Percentiles rank a stretch among this genome's conserved stretches.
These are phyloP conservation scores for Apamea monoglypha DNA, from an alignment of 2,888 invertebrate genomes.

Conservation along the genomic window DNA sequence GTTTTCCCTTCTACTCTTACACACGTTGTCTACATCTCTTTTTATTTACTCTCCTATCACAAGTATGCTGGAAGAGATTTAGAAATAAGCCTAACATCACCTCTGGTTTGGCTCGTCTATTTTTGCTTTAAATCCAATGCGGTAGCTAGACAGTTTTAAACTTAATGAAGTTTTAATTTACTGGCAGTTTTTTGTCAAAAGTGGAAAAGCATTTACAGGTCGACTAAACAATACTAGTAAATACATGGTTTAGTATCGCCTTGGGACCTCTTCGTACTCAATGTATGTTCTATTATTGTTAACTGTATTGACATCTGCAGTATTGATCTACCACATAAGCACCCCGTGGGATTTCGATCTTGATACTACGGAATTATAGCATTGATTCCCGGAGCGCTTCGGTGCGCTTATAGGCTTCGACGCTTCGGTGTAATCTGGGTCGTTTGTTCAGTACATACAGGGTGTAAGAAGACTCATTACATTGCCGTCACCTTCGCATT, in stretches of 20 bases:
- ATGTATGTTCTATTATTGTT: conserved; percentile 53
- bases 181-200: not conserved
- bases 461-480: not conserved
- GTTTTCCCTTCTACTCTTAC: not conserved
- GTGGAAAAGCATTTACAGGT: not conserved
- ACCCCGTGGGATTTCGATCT: conserved; percentile 44
- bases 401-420: conserved; percentile 11
- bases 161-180: not conserved
- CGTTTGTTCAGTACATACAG: not conserved
- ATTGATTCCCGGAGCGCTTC: conserved; percentile 20
- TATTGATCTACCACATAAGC: conserved; percentile 49
- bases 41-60: not conserved
- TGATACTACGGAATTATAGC: conserved; percentile 37
- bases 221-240: not conserved
- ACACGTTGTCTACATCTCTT: not conserved
- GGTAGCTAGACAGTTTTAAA: not conserved
- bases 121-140: not conserved
- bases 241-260: not conserved
- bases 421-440: conserved; percentile 25
- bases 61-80: not conserved
- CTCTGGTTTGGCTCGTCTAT: not conserved
- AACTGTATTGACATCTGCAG: conserved; percentile 51
- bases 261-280: conserved; percentile 42
- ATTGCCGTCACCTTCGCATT: not conserved
- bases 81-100: not conserved